phyloP scores from a whole-genome alignment of 1,140 invertebrate species.

The Philotrypesis tridentata region DNA sequence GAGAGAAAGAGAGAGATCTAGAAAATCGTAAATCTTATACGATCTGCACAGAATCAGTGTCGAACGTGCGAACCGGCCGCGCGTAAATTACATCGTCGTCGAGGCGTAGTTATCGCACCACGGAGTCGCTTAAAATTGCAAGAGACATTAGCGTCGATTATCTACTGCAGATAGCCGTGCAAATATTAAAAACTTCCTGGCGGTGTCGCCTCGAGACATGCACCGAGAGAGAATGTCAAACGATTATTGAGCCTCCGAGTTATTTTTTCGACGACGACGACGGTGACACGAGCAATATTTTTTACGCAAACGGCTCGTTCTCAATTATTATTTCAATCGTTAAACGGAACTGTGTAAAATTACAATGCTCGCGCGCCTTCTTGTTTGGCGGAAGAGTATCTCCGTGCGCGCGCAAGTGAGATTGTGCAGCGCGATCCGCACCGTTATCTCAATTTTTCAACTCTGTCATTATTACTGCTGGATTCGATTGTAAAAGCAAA shows the following conservation, averaged over 20 bases:
- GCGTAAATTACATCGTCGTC: background rate
- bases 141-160: constrained; percentile 3
- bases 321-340: too few relatives aligned
- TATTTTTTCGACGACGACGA: background rate
- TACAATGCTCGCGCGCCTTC: too few relatives aligned
- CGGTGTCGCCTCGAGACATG: background rate
- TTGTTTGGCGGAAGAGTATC: background rate
- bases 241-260: background rate
- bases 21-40: background rate
- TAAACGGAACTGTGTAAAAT: too few relatives aligned
- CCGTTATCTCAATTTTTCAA: background rate
- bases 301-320: background rate
- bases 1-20: too few relatives aligned
- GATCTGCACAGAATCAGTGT: too few relatives aligned
- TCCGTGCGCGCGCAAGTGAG: too few relatives aligned
- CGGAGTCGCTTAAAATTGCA: background rate
- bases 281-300: background rate
- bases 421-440: background rate
- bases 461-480: background rate
- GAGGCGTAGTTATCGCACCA: background rate
- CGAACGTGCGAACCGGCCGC: too few relatives aligned
- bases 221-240: background rate
- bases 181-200: background rate
- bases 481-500: background rate
- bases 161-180: constrained; percentile 21